A percentile compares a stretch with the other conserved stretches of the same genome.
These are phyloP conservation scores for Leptatherina wallacei DNA, from an alignment of 2,797 vertebrate genomes.

Conservation along the genomic window DNA sequence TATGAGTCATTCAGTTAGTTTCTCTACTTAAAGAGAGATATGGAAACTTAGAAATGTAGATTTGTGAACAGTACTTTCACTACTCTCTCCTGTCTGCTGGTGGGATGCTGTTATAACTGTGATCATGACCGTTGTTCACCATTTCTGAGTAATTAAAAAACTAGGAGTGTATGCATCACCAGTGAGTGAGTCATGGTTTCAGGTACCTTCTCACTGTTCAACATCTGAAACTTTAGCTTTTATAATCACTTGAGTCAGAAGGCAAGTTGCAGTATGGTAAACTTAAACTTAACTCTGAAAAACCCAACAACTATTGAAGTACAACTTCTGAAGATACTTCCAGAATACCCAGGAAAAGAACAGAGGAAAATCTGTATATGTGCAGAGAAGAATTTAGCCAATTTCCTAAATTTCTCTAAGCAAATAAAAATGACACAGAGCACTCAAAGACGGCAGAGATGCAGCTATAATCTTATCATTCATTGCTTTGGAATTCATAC, in stretches of 20 bases:
- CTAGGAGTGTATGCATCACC: not conserved
- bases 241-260: slow-evolving; percentile 21
- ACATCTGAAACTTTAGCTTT: not conserved
- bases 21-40: not conserved
- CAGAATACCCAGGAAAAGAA: not conserved
- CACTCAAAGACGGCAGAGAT: not conserved
- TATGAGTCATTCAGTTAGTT: slow-evolving; percentile 46
- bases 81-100: not conserved
- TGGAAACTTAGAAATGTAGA: slow-evolving; percentile 9
- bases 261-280: not conserved
- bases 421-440: not conserved
- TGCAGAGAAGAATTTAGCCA: not conserved
- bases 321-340: not conserved
- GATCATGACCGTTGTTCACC: slow-evolving; percentile 21
- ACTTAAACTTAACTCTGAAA: slow-evolving; percentile 13
- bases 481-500: not conserved
- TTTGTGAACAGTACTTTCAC: slow-evolving; percentile 26
- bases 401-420: not conserved
- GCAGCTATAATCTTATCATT: not conserved
- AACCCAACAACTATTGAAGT: not conserved
- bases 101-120: slow-evolving; percentile 1
- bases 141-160: slow-evolving; percentile 32
- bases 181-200: slow-evolving; percentile 46
- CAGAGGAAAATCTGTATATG: too few species aligned
- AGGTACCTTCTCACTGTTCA: slow-evolving; percentile 15